A percentile compares a stretch with the other conserved stretches of the same genome.
These are phyloP conservation scores for Drosophila mojavensis DNA, from an alignment of 1,140 invertebrate genomes.

Conservation along the genomic window DNA sequence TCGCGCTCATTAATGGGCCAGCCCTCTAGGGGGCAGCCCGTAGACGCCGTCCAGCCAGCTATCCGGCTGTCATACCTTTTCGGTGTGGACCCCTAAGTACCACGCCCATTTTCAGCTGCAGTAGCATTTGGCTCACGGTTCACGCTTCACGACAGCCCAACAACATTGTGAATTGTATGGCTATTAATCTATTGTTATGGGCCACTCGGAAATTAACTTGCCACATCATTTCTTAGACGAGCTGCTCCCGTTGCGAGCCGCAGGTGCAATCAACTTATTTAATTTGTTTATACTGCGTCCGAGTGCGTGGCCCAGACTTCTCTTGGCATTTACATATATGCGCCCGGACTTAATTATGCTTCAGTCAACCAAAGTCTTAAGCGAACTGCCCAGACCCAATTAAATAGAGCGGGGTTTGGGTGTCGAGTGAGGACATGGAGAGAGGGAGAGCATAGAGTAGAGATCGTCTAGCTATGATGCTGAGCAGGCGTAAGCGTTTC, in stretches of 20 bases:
- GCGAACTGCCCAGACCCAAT: too few relatives aligned
- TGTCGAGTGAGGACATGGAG: too few relatives aligned
- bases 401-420: too few relatives aligned
- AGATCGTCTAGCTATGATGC: too few relatives aligned
- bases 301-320: too few relatives aligned
- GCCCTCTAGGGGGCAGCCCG: background rate
- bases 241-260: conserved; percentile 34
- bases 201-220: conserved; percentile 66
- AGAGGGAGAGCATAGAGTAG: too few relatives aligned
- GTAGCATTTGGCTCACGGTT: conserved; percentile 40
- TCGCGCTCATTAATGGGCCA: conserved; percentile 73
- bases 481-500: too few relatives aligned
- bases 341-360: background rate
- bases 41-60: background rate
- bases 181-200: conserved; percentile 73
- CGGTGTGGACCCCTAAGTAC: background rate
- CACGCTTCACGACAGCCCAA: conserved; percentile 40
- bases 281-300: background rate
- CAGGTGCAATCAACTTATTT: conserved; percentile 27
- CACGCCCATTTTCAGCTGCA: conserved; percentile 32
- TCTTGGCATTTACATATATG: background rate
- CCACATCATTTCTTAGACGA: conserved; percentile 64
- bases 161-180: conserved; percentile 38
- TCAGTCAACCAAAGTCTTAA: too few relatives aligned
- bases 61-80: background rate